phyloP scores from a whole-genome alignment of 2,797 vertebrate species.

The Coregonus suidteri region DNA sequence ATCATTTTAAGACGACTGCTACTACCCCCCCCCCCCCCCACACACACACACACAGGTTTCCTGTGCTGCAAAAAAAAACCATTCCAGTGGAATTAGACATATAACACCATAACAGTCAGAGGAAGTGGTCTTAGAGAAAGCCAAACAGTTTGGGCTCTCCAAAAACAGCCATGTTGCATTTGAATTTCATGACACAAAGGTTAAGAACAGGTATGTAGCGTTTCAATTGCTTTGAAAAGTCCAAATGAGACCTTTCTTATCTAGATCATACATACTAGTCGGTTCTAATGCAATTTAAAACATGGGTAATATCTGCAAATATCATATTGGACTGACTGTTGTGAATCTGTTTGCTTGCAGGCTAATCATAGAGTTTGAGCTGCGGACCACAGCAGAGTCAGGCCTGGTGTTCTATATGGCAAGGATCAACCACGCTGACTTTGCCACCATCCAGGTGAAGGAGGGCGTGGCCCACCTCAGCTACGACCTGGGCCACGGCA shows the following conservation, averaged over 20 bases:
- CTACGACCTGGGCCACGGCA: constrained; percentile 93
- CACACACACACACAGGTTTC: constrained; percentile 71
- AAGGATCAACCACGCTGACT: constrained; percentile 96
- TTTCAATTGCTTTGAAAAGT: too few species aligned
- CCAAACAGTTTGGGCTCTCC: constrained; percentile 91
- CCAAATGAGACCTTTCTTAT: neutral
- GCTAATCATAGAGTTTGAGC: constrained; percentile 89
- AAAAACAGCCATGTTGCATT: constrained; percentile 91
- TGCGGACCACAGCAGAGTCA: constrained; percentile 86
- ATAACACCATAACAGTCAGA: too few species aligned
- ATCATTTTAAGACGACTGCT: neutral
- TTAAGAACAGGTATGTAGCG: constrained; percentile 85
- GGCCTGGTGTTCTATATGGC: constrained; percentile 97
- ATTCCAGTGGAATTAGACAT: too few species aligned
- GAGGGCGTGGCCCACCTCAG: constrained; percentile 89
- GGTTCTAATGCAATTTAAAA: neutral
- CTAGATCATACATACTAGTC: neutral
- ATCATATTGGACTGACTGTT: neutral
- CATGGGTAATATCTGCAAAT: neutral
- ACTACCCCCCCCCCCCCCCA: constrained; percentile 13
- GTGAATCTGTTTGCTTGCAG: constrained; percentile 63
- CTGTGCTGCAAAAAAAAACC: too few species aligned
- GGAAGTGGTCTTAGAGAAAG: constrained; percentile 76
- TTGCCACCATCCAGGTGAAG: constrained; percentile 90
- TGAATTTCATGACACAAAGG: constrained; percentile 93